These are phyloP conservation scores for Drosophila elegans DNA, from an alignment of 1,140 invertebrate genomes.

Conservation along the genomic window DNA sequence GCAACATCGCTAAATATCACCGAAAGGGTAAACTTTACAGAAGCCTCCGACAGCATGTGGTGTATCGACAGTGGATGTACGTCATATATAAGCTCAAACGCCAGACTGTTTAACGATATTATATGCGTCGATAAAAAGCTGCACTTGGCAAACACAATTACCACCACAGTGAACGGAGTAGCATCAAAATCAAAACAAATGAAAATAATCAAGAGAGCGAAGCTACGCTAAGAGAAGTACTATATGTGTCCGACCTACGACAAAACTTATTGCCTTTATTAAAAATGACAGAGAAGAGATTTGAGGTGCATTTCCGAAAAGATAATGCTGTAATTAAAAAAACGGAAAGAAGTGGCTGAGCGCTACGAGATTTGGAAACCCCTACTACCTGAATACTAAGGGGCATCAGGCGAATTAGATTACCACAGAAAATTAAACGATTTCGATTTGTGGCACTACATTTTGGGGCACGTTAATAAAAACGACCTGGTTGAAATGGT, in stretches of 20 bases:
- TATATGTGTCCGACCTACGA: background rate
- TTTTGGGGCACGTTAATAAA: background rate
- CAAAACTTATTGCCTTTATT: background rate
- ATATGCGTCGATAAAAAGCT: background rate
- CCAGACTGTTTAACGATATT: background rate
- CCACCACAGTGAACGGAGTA: background rate
- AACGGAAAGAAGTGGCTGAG: too few species aligned
- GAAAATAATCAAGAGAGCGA: background rate
- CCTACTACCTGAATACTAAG: too few species aligned
- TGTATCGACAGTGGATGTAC: background rate
- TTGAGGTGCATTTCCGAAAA: background rate
- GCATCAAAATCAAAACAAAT: background rate
- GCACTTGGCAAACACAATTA: background rate
- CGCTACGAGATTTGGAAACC: too few species aligned
- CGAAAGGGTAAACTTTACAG: background rate
- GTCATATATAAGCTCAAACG: background rate
- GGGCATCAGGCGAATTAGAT: too few species aligned
- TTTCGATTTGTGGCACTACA: too few species aligned
- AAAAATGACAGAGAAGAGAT: background rate
- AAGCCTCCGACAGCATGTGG: background rate
- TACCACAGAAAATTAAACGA: too few species aligned
- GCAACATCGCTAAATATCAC: background rate
- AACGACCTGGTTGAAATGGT: background rate
- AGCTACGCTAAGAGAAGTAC: background rate
- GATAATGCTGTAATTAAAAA: background rate